Percentiles rank a stretch among this genome's conserved stretches.
Conservation (phyloP, 2,113 vertebrate genomes). For the Tragelaphus strepsiceros region DNA sequence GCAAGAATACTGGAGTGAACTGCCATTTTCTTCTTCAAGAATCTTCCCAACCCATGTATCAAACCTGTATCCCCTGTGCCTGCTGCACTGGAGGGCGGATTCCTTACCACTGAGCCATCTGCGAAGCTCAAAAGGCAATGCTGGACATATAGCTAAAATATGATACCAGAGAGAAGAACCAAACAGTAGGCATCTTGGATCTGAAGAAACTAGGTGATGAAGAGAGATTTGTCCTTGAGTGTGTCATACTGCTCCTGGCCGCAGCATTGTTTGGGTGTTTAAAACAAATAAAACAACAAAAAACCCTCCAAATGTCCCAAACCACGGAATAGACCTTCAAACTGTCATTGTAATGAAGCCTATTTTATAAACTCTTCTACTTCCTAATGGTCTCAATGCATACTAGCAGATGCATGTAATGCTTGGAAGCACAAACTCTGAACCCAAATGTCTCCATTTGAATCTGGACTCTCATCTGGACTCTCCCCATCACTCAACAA, state of each 20-base stretch:
- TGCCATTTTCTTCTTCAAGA: not conserved
- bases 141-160: not conserved
- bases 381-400: not conserved
- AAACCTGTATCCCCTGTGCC: not conserved
- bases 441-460: not conserved
- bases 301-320: not conserved
- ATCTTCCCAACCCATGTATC: not conserved
- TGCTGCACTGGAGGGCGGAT: not conserved
- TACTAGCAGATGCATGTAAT: not conserved
- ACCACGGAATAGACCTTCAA: not conserved
- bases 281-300: not conserved
- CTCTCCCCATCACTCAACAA: not conserved
- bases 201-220: not conserved
- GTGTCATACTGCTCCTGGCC: not conserved
- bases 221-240: not conserved
- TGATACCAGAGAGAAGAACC: not conserved
- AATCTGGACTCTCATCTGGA: not conserved
- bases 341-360: not conserved
- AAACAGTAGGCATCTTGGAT: too few species aligned
- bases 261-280: not conserved
- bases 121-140: not conserved
- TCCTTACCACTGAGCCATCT: not conserved
- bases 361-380: not conserved
- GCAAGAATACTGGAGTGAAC: not conserved
- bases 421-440: not conserved